phyloP scores from a whole-genome alignment of 2,113 vertebrate genomes.

The Spea bombifrons region DNA sequence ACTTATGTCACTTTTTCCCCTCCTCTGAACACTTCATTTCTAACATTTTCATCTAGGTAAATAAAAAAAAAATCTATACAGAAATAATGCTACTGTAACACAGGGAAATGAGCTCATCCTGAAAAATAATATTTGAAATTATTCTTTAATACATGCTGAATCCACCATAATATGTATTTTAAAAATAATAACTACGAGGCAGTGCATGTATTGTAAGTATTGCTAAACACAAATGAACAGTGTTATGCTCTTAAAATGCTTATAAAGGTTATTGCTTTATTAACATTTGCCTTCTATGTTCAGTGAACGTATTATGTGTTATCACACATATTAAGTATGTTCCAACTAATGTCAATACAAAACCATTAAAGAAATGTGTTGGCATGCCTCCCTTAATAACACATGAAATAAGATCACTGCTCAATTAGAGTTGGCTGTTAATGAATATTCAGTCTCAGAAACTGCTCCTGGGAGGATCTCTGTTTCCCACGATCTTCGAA shows the following conservation, averaged over 20 bases:
- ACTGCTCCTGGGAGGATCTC: conserved; percentile 41
- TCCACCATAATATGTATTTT: too few relatives aligned
- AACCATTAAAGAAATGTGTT: conserved; percentile 28
- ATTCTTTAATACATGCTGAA: too few relatives aligned
- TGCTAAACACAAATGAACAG: too few relatives aligned
- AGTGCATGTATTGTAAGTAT: too few relatives aligned
- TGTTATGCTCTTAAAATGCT: neutral
- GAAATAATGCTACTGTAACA: too few relatives aligned
- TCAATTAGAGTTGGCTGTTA: conserved; percentile 22
- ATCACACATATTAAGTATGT: conserved; percentile 6
- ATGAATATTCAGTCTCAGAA: conserved; percentile 46
- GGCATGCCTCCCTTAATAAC: conserved; percentile 34
- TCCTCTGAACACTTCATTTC: too few relatives aligned
- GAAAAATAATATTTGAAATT: too few relatives aligned
- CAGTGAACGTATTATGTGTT: neutral
- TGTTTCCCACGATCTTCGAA: conserved; percentile 36
- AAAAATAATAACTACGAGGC: too few relatives aligned
- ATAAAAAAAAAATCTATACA: too few relatives aligned
- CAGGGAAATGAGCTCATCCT: too few relatives aligned
- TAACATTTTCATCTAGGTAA: too few relatives aligned
- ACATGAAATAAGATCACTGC: conserved; percentile 33
- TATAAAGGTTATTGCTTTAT: neutral
- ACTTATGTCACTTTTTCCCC: too few relatives aligned
- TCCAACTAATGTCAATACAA: conserved; percentile 22
- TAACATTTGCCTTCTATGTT: neutral